Percentiles rank a stretch among this genome's conserved stretches.
Conservation (phyloP, 2,888 invertebrate genomes). For the Yponomeuta sedellus region DNA sequence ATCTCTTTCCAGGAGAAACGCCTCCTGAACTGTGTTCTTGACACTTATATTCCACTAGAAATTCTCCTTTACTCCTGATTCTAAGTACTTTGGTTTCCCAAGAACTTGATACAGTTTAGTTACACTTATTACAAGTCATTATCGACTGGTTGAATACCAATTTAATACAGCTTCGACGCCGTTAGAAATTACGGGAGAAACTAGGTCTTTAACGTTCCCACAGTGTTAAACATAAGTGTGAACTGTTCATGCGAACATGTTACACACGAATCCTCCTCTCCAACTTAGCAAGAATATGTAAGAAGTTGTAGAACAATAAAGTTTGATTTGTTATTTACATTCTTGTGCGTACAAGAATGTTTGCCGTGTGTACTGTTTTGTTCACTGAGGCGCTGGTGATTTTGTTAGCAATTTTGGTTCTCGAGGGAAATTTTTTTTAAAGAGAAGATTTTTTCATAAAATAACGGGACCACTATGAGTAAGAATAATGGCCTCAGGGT, state of each 20-base stretch:
- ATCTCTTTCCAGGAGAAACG: too few relatives aligned
- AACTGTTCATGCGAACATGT: background rate
- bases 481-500: too few relatives aligned
- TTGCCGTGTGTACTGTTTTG: background rate
- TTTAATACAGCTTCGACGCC: background rate
- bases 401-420: background rate
- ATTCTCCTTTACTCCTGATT: too few relatives aligned
- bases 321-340: background rate
- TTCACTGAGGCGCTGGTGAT: background rate
- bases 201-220: background rate
- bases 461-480: too few relatives aligned
- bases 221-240: background rate
- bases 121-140: background rate
- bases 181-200: background rate
- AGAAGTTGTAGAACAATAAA: background rate
- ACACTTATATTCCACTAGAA: too few relatives aligned
- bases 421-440: background rate
- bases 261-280: background rate
- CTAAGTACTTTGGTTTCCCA: background rate
- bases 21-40: too few relatives aligned
- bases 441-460: too few relatives aligned
- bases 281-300: constrained; percentile 6
- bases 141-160: background rate
- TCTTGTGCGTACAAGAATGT: background rate
- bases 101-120: background rate